Percentiles rank a stretch among this genome's conserved stretches.
Evolutionary conservation across 1,140 invertebrate species (phyloP).

Genomic region (Lasaia peninsularis): DNA sequence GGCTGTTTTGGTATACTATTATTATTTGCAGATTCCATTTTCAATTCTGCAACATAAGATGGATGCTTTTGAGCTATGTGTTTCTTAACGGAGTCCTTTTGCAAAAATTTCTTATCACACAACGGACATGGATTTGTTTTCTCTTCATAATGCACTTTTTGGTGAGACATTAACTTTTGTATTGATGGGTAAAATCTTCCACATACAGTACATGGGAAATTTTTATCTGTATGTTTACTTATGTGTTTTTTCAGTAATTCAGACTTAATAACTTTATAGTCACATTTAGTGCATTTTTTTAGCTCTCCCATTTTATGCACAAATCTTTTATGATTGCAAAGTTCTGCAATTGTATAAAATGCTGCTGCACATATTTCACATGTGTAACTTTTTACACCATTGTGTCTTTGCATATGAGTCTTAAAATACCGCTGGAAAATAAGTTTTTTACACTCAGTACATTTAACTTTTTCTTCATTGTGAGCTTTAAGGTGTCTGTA

Average conservation of each 20-base stretch:
- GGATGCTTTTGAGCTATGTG: constrained; percentile 26
- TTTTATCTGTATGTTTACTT: constrained; percentile 40
- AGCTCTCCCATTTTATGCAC: constrained; percentile 37
- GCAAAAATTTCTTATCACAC: constrained; percentile 21
- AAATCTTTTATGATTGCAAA: constrained; percentile 49
- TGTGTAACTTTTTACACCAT: constrained; percentile 36
- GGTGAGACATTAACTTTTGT: constrained; percentile 37
- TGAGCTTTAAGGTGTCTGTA: constrained; percentile 49
- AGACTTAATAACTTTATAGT: constrained; percentile 33
- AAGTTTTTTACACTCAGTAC: constrained; percentile 47
- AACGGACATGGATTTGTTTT: constrained; percentile 33
- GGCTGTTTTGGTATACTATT: background rate
- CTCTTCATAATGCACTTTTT: constrained; percentile 41
- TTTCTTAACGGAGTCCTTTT: constrained; percentile 24
- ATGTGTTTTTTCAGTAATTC: constrained; percentile 36
- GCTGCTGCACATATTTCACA: constrained; percentile 53
- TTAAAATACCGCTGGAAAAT: constrained; percentile 30
- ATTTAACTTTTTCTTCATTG: constrained; percentile 29
- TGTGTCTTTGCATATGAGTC: constrained; percentile 41
- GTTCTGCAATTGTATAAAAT: constrained; percentile 46
- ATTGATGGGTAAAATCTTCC: constrained; percentile 42
- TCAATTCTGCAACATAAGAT: constrained; percentile 7
- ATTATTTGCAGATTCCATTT: background rate
- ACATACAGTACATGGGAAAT: constrained; percentile 44
- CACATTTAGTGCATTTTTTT: constrained; percentile 47